A percentile compares a stretch with the other conserved stretches of the same genome.
These are phyloP conservation scores for Xanthia togata DNA, from an alignment of 2,888 invertebrate genomes.

Conservation along the genomic window DNA sequence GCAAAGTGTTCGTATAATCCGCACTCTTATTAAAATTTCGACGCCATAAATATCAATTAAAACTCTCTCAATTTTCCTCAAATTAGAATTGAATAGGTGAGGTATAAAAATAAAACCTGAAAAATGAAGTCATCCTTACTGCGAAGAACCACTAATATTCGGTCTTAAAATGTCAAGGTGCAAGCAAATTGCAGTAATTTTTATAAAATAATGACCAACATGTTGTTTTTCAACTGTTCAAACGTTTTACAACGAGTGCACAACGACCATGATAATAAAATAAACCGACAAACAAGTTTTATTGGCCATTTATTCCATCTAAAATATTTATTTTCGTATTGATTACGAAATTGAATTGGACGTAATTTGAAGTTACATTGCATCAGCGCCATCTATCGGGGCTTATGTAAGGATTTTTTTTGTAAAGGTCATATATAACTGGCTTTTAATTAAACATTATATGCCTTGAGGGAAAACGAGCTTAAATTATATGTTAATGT, in stretches of 20 bases:
- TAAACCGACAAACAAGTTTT: constrained; percentile 64
- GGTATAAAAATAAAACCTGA: constrained; percentile 3
- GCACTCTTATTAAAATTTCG: neutral
- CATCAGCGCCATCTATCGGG: constrained; percentile 72
- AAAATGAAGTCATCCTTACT: constrained; percentile 37
- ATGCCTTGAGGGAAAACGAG: constrained; percentile 49
- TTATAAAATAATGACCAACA: constrained; percentile 66
- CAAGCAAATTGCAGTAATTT: constrained; percentile 73
- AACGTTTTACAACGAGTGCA: constrained; percentile 69
- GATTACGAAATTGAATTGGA: constrained; percentile 64
- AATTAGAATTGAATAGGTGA: neutral
- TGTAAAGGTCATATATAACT: constrained; percentile 65
- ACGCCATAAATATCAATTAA: neutral
- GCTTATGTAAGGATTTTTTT: constrained; percentile 65
- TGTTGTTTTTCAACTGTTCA: constrained; percentile 71
- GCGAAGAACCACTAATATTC: constrained; percentile 57
- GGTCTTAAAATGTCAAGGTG: constrained; percentile 74
- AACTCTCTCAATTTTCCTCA: constrained; percentile 4
- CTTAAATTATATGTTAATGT: constrained; percentile 60
- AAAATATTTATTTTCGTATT: constrained; percentile 58
- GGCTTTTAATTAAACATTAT: constrained; percentile 59
- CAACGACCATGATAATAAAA: constrained; percentile 60
- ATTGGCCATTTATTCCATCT: constrained; percentile 53
- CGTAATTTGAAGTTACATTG: constrained; percentile 70
- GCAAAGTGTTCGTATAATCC: neutral